These are phyloP conservation scores for Thumatha senex DNA, from an alignment of 2,888 invertebrate genomes.

Conservation along the genomic window DNA sequence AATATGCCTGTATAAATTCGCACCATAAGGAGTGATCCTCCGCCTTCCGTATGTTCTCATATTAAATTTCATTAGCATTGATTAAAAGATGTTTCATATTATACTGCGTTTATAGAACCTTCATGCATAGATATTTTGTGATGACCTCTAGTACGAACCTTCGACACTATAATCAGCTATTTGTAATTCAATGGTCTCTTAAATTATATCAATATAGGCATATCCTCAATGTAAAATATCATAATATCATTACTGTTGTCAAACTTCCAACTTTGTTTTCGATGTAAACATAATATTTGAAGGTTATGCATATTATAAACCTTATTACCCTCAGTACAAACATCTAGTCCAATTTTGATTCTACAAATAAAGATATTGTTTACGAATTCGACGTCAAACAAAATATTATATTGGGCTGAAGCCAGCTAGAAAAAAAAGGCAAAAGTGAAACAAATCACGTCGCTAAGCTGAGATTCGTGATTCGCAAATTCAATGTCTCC, in stretches of 20 bases:
- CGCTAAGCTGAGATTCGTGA: too few species aligned
- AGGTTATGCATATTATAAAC: too few species aligned
- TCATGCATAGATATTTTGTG: slow-evolving; percentile 3
- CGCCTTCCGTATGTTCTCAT: background rate
- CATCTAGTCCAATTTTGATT: too few species aligned
- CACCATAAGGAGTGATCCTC: too few species aligned
- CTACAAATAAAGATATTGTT: too few species aligned
- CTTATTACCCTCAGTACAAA: too few species aligned
- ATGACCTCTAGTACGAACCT: slow-evolving; percentile 33
- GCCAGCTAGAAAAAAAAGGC: too few species aligned
- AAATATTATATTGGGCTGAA: too few species aligned
- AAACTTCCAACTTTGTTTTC: slow-evolving; percentile 11
- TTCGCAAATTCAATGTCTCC: too few species aligned
- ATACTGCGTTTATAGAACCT: slow-evolving; percentile 7
- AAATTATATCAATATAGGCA: slow-evolving; percentile 16
- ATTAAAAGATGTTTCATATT: background rate
- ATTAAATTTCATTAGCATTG: slow-evolving; percentile 2
- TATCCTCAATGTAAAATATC: slow-evolving; percentile 5
- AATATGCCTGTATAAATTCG: too few species aligned
- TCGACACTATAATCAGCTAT: slow-evolving; percentile 22
- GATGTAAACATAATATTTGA: background rate
- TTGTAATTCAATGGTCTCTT: slow-evolving; percentile 27
- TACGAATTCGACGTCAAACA: too few species aligned
- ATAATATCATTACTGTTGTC: slow-evolving; percentile 23
- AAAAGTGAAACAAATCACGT: too few species aligned